Evolutionary conservation across 1,140 invertebrate species (phyloP).

Genomic region (Drosophila asahinai): DNA sequence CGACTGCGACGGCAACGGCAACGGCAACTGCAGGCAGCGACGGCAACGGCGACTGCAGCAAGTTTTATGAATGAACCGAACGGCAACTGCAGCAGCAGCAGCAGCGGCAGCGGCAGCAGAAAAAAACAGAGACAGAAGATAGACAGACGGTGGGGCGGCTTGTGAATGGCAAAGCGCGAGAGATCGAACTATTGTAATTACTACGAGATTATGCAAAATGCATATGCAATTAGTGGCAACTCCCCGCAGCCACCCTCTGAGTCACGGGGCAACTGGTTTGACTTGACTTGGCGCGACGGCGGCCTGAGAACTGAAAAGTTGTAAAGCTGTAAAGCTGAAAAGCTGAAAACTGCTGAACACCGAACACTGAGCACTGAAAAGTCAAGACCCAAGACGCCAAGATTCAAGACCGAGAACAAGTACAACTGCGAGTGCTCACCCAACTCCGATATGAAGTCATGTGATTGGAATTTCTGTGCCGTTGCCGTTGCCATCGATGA

Average conservation of each 20-base stretch:
- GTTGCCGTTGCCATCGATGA: conserved; percentile 45
- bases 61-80: too few species aligned
- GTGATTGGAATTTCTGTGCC: conserved; percentile 75
- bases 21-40: conserved; percentile 20
- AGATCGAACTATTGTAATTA: conserved; percentile 83
- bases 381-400: not conserved
- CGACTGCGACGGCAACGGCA: not conserved
- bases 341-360: too few species aligned
- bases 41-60: conserved; percentile 12
- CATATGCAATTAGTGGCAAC: conserved; percentile 79
- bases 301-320: conserved; percentile 54
- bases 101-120: conserved; percentile 20
- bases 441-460: conserved; percentile 75
- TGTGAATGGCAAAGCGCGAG: conserved; percentile 68
- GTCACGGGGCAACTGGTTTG: conserved; percentile 79
- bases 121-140: conserved; percentile 16
- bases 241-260: conserved; percentile 40
- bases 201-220: conserved; percentile 82
- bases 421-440: conserved; percentile 24
- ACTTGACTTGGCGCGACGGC: conserved; percentile 56
- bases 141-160: conserved; percentile 14
- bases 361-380: too few species aligned
- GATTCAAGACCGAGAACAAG: conserved; percentile 42
- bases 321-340: conserved; percentile 7
- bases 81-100: conserved; percentile 10